These are phyloP conservation scores for Frankliniella fusca DNA, from an alignment of 2,888 invertebrate species.

Conservation along the genomic window DNA sequence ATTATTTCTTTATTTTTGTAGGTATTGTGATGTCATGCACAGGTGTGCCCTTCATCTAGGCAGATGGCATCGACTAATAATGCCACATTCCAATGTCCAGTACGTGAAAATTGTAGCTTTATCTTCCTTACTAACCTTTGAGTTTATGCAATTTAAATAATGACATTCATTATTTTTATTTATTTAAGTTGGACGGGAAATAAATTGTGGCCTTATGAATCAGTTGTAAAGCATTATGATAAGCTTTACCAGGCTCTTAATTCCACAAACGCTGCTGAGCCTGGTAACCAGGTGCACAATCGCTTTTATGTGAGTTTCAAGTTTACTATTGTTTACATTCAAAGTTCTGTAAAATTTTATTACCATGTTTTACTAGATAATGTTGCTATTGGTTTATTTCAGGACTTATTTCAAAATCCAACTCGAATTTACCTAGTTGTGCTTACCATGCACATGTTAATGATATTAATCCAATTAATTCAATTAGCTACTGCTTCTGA, in stretches of 20 bases:
- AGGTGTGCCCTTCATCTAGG: slow-evolving; percentile 86
- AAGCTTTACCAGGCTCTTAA: slow-evolving; percentile 72
- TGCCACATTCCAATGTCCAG: slow-evolving; percentile 53
- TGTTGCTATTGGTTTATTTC: slow-evolving; percentile 45
- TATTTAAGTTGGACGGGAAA: slow-evolving; percentile 53
- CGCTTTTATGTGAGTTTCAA: slow-evolving; percentile 76
- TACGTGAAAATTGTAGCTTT: slow-evolving; percentile 34
- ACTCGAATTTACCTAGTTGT: slow-evolving; percentile 69
- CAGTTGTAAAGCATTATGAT: slow-evolving; percentile 66
- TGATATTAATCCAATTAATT: slow-evolving; percentile 72
- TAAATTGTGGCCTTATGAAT: slow-evolving; percentile 70
- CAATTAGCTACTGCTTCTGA: slow-evolving; percentile 73
- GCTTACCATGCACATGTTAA: slow-evolving; percentile 63
- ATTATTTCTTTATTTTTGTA: slow-evolving; percentile 38
- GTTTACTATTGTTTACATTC: slow-evolving; percentile 11
- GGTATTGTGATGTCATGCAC: slow-evolving; percentile 84
- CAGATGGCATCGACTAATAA: slow-evolving; percentile 61
- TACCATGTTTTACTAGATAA: slow-evolving; percentile 27
- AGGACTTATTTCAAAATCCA: slow-evolving; percentile 86
- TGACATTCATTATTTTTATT: not conserved
- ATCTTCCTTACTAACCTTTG: slow-evolving; percentile 27
- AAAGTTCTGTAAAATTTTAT: not conserved
- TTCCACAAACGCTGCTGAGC: slow-evolving; percentile 79
- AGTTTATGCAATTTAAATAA: not conserved
- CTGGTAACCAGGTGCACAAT: slow-evolving; percentile 72